Percentiles rank a stretch among this genome's conserved stretches.
Conservation (phyloP, 2,113 vertebrate species). For the Brachyhypopomus gauderio region DNA sequence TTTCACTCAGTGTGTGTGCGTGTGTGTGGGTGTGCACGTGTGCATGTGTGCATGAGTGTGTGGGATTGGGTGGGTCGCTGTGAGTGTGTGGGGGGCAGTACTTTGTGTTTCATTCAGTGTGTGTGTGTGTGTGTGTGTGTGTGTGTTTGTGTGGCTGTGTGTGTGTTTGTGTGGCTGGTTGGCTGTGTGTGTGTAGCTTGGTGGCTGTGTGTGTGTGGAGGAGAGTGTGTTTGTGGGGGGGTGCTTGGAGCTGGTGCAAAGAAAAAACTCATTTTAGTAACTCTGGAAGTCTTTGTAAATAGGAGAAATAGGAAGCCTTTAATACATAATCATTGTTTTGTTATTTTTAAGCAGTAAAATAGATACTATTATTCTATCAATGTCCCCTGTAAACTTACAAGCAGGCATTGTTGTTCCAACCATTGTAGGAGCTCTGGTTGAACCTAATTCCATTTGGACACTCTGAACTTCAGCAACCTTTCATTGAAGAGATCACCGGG, state of each 20-base stretch:
- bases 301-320: not conserved
- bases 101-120: too few relatives aligned
- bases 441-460: not conserved
- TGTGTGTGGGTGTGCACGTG: not conserved
- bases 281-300: not conserved
- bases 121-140: not conserved
- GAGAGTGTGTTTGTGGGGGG: too few relatives aligned
- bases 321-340: not conserved
- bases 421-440: not conserved
- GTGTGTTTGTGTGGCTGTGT: too few relatives aligned
- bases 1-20: not conserved
- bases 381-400: conserved; percentile 4
- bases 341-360: conserved; percentile 9
- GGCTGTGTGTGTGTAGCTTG: too few relatives aligned
- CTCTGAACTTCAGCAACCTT: conserved; percentile 2
- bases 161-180: too few relatives aligned
- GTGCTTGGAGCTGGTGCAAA: not conserved
- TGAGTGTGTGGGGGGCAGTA: too few relatives aligned
- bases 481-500: not conserved
- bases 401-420: not conserved
- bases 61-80: too few relatives aligned
- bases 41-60: not conserved
- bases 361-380: conserved; percentile 2
- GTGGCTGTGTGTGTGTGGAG: not conserved
- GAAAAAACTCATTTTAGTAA: not conserved